phyloP scores from a whole-genome alignment of 1,140 invertebrate genomes.

The Zelostemma sp. region DNA sequence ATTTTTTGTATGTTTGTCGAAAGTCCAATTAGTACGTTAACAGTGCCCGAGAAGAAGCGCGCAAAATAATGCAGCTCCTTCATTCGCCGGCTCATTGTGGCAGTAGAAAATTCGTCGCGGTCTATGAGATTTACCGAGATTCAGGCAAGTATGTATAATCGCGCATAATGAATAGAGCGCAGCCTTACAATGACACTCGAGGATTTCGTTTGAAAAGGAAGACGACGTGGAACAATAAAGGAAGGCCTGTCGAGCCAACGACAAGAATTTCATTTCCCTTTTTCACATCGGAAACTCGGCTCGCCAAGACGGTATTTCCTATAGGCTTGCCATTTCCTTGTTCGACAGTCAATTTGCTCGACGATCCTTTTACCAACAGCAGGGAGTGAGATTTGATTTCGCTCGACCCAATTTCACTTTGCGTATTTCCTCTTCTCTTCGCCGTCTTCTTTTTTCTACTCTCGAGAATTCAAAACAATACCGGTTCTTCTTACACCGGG shows the following conservation, averaged over 20 bases:
- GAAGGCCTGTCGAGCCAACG: slow-evolving; percentile 8
- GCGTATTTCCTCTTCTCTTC: slow-evolving; percentile 5
- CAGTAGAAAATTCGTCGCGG: too few relatives aligned
- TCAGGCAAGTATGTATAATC: slow-evolving; percentile 7
- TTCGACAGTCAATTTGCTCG: slow-evolving; percentile 16
- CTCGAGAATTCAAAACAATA: slow-evolving; percentile 9
- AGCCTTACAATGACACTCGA: slow-evolving; percentile 5
- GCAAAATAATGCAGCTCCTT: too few relatives aligned
- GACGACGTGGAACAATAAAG: slow-evolving; percentile 11
- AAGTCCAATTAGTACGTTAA: too few relatives aligned
- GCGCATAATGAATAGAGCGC: slow-evolving; percentile 8
- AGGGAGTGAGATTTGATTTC: slow-evolving; percentile 14
- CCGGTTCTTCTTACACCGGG: too few relatives aligned
- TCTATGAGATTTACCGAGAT: too few relatives aligned
- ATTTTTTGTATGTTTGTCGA: too few relatives aligned
- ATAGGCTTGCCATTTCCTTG: slow-evolving; percentile 14
- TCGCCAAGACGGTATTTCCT: slow-evolving; percentile 10
- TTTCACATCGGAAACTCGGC: slow-evolving; percentile 12
- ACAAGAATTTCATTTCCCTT: slow-evolving; percentile 16
- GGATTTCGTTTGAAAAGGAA: slow-evolving; percentile 8
- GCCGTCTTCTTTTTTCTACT: slow-evolving; percentile 1
- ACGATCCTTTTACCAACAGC: slow-evolving; percentile 13
- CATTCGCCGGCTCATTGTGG: too few relatives aligned
- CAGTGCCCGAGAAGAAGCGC: too few relatives aligned
- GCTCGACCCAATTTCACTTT: slow-evolving; percentile 11